Conservation (phyloP, 2,113 vertebrate genomes). For the Aegotheles bennettii region DNA sequence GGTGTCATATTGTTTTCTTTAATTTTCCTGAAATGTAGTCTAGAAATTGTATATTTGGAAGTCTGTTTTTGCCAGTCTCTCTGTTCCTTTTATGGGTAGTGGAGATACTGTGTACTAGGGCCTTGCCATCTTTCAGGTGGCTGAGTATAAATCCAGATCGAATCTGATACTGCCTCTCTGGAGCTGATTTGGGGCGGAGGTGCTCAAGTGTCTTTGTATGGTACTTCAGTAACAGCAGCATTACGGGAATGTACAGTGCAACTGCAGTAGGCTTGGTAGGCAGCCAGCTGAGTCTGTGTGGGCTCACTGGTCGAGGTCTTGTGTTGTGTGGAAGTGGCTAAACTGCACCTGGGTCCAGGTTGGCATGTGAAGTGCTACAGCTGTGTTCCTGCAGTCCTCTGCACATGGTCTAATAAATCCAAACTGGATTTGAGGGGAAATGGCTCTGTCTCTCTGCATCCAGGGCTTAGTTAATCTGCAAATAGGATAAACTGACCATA, state of each 20-base stretch:
- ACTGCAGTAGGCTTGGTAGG: background rate
- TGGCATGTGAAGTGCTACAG: background rate
- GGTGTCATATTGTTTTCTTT: background rate
- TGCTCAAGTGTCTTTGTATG: background rate
- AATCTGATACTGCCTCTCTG: background rate
- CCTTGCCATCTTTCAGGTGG: background rate
- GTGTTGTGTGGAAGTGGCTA: background rate
- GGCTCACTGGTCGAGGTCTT: background rate
- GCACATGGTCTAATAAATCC: background rate
- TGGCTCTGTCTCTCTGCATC: background rate
- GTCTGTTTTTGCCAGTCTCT: background rate
- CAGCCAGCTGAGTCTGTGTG: background rate
- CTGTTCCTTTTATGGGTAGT: background rate
- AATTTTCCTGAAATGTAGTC: background rate
- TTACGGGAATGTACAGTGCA: fast-evolving
- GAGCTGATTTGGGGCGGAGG: background rate
- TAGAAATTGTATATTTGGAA: background rate
- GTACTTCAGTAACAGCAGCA: background rate
- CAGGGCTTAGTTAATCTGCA: background rate
- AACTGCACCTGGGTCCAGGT: background rate
- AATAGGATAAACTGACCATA: constrained; percentile 12
- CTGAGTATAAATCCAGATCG: background rate
- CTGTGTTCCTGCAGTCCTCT: constrained; percentile 26
- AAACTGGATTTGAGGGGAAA: constrained; percentile 1
- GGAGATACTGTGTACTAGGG: background rate